Base-by-base conservation (phyloP, 1,140 invertebrate species). In the Protaetia brevitarsis region DNA sequence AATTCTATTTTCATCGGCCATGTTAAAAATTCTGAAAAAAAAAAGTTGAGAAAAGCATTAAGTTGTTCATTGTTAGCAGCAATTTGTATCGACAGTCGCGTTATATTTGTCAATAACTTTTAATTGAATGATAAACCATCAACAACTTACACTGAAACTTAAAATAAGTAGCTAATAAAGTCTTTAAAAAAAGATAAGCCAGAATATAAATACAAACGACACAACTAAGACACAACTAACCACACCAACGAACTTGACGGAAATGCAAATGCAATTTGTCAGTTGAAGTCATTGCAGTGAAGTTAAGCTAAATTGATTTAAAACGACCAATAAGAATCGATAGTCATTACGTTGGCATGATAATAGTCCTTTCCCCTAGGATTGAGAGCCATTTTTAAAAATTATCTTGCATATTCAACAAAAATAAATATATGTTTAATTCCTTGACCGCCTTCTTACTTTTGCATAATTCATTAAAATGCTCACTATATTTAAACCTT, bases 1-100 rank as follows among this genome's bases (percentile, higher is more conserved):
- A 56, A 79, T 75, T 67, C 77, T 73, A 66, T 72, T 74, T 69
- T 79, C 77, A 63, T 78, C 77, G 63, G 70, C 76, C 77, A 78
- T 78, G 41, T 66, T 73, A 51, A 51, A 19, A 23, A 51, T 51
- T 51, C 21, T 51, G n/a, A 7, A 45, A 45, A 13, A 45, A 13
- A 45, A 45, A 19, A 4, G 10, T 13, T 5, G 8, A 51, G 26
- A 51, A 19, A 51, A 51, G 10, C 11, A 7, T 23, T 4, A 1
- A 10, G 1, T 21, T n/a, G n/a, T n/a, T n/a, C n/a, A n/a, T n/a
- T n/a, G n/a, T n/a, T n/a, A n/a, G n/a, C n/a, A n/a, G n/a, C n/a
- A n/a, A n/a, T n/a, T n/a, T n/a, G n/a, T n/a, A n/a, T n/a, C n/a
- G n/a, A n/a, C n/a, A n/a, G n/a, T n/a, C n/a, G n/a, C n/a, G n/a